Evolutionary conservation across 2,113 vertebrate species (phyloP).

Genomic region (Rhodinocichla rosea): DNA sequence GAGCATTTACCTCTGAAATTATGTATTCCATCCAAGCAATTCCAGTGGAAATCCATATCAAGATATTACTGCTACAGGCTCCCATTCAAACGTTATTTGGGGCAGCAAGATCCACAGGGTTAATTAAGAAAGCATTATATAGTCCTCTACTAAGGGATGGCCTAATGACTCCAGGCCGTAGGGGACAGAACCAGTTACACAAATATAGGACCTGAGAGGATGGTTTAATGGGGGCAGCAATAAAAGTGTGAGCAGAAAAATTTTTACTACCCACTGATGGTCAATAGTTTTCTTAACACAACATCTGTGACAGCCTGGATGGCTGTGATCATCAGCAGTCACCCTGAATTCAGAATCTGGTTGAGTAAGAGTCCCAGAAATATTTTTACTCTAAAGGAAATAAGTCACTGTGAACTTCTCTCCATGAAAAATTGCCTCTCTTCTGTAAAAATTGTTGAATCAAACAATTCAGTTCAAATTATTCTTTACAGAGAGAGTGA

Average conservation of each 20-base stretch:
- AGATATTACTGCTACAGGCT: constrained; percentile 16
- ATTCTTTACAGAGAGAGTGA: neutral
- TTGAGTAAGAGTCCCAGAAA: neutral
- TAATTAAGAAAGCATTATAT: constrained; percentile 59
- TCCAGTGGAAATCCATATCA: constrained; percentile 24
- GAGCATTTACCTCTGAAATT: constrained; percentile 18
- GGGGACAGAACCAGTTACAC: constrained; percentile 44
- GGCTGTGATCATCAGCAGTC: neutral
- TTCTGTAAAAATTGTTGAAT: neutral
- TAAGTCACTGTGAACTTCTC: neutral
- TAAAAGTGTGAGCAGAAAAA: constrained; percentile 58
- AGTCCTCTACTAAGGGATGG: neutral
- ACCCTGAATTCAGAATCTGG: neutral
- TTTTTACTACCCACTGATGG: constrained; percentile 50
- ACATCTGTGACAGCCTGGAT: constrained; percentile 52
- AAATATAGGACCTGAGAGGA: constrained; percentile 61
- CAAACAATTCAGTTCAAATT: neutral
- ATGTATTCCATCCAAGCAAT: neutral
- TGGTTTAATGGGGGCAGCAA: constrained; percentile 58
- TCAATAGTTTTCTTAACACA: constrained; percentile 58
- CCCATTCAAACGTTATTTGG: constrained; percentile 53
- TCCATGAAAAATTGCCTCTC: neutral
- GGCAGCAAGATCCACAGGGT: constrained; percentile 42
- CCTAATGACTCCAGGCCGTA: neutral
- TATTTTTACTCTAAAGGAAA: neutral